Percentiles rank a stretch among this genome's conserved stretches.
These are phyloP conservation scores for Halichondria panicea DNA, from an alignment of 37 sponge, comb jelly and placozoan genomes.

Conservation along the genomic window DNA sequence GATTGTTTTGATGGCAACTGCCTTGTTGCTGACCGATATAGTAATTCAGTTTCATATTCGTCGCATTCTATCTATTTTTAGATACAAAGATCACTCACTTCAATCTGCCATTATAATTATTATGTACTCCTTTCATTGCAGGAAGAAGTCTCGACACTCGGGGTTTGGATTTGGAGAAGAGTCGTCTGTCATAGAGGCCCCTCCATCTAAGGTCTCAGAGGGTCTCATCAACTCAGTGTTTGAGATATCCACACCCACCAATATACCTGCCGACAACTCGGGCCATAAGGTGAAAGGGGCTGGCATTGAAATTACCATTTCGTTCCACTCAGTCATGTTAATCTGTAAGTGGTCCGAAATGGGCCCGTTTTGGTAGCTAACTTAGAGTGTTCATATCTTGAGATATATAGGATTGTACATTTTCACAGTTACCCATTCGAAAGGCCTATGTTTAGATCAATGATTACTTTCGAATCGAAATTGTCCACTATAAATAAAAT, in stretches of 20 bases:
- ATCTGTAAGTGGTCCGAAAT: background rate
- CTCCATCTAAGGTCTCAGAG: slow-evolving; percentile 35
- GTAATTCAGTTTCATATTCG: too few relatives aligned
- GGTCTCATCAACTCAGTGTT: slow-evolving; percentile 67
- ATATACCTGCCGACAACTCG: slow-evolving; percentile 67
- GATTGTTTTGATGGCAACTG: too few relatives aligned
- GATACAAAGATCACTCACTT: background rate
- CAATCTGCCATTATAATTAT: background rate
- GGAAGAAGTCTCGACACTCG: slow-evolving; percentile 23
- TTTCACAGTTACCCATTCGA: too few relatives aligned
- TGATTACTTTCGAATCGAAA: background rate
- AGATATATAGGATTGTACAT: background rate
- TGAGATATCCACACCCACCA: slow-evolving; percentile 45
- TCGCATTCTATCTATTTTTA: background rate
- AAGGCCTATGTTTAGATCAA: too few relatives aligned
- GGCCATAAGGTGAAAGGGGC: slow-evolving; percentile 50
- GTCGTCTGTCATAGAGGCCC: slow-evolving; percentile 1
- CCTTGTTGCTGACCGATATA: too few relatives aligned
- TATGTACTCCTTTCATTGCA: background rate
- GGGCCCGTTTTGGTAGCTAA: too few relatives aligned
- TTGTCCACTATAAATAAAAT: background rate
- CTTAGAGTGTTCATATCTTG: too few relatives aligned
- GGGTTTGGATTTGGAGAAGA: slow-evolving; percentile 12
- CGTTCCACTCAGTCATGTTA: too few relatives aligned
- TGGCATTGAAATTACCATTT: too few relatives aligned